Conservation (phyloP, 2,888 invertebrate genomes). For the Troglohyphantes excavatus region DNA sequence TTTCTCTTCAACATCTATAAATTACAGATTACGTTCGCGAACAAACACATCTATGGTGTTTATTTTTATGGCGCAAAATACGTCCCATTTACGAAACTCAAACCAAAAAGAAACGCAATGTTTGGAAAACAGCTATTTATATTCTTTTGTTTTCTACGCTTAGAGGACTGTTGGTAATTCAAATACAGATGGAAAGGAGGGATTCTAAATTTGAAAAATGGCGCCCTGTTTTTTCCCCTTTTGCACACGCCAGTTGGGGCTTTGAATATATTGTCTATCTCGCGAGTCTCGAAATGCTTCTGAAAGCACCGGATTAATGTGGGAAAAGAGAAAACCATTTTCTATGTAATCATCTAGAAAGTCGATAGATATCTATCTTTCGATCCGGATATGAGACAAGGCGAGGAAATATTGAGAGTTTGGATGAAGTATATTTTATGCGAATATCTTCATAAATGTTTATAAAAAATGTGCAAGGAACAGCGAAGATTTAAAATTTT, state of each 20-base stretch:
- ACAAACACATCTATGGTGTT: neutral
- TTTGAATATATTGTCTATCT: neutral
- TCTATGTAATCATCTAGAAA: neutral
- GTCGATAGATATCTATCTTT: neutral
- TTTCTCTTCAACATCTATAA: neutral
- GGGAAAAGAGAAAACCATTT: neutral
- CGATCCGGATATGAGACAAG: neutral
- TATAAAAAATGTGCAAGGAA: too few species aligned
- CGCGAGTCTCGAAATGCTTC: neutral
- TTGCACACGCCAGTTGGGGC: neutral
- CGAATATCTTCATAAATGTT: neutral
- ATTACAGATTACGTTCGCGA: neutral
- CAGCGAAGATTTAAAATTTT: too few species aligned
- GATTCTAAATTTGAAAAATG: neutral
- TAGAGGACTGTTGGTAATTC: neutral
- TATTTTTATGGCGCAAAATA: neutral
- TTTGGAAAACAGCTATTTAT: slow-evolving; percentile 49
- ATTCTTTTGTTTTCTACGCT: slow-evolving; percentile 30
- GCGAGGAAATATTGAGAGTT: neutral
- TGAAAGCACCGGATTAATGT: neutral
- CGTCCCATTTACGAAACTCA: neutral
- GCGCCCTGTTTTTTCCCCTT: neutral
- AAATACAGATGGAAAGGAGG: neutral
- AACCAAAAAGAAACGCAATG: neutral
- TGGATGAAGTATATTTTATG: neutral